phyloP scores from a whole-genome alignment of 2,888 invertebrate species.

The Andrena flavipes region DNA sequence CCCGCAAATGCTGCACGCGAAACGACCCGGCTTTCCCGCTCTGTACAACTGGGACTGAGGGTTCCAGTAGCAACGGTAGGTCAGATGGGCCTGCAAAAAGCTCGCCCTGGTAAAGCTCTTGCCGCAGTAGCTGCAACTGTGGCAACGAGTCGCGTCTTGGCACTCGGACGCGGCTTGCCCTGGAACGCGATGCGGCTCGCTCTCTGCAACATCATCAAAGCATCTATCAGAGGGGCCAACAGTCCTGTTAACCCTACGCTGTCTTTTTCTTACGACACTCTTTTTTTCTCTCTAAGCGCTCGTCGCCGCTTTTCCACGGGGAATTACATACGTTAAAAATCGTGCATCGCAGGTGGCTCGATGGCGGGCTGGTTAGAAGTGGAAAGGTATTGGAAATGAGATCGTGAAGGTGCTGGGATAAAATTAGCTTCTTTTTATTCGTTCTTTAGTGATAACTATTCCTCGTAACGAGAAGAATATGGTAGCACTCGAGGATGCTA shows the following conservation, averaged over 20 bases:
- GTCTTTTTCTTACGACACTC: not conserved
- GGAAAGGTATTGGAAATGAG: too few species aligned
- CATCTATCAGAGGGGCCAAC: constrained; percentile 9
- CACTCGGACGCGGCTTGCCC: constrained; percentile 18
- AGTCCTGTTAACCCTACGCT: not conserved
- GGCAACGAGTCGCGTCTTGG: constrained; percentile 45
- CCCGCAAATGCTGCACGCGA: constrained; percentile 74
- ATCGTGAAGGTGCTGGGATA: too few species aligned
- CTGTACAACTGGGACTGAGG: constrained; percentile 70
- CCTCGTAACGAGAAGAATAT: too few species aligned
- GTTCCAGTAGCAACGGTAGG: constrained; percentile 73
- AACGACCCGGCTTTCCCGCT: constrained; percentile 64
- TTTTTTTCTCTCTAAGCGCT: not conserved
- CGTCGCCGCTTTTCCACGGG: too few species aligned
- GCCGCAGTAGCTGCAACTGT: constrained; percentile 71
- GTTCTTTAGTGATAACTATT: too few species aligned
- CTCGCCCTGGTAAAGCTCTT: constrained; percentile 69
- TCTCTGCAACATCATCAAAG: constrained; percentile 44
- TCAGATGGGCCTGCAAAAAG: constrained; percentile 65
- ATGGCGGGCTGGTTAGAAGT: too few species aligned
- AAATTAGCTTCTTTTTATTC: too few species aligned
- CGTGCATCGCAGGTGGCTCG: too few species aligned
- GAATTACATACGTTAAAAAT: too few species aligned
- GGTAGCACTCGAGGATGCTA: too few species aligned
- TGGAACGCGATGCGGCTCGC: not conserved